phyloP scores from a whole-genome alignment of 2,888 invertebrate species.

The Lymantria monacha region DNA sequence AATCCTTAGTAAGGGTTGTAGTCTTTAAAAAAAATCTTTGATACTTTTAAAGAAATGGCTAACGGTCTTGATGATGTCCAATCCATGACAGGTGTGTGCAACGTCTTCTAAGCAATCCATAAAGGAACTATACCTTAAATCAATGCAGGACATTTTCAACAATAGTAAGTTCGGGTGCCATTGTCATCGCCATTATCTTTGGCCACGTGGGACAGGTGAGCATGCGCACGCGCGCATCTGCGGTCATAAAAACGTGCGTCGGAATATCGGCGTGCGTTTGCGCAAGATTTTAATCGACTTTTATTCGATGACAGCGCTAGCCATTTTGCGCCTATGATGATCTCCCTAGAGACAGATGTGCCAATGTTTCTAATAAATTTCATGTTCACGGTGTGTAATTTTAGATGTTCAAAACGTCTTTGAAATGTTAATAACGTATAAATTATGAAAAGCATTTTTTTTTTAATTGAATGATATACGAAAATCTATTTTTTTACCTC shows the following conservation, averaged over 20 bases:
- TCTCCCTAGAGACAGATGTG: constrained; percentile 58
- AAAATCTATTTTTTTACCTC: too few relatives aligned
- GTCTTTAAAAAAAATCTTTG: too few relatives aligned
- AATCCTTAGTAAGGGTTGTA: too few relatives aligned
- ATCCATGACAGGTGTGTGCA: constrained; percentile 45
- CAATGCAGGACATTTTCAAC: constrained; percentile 58
- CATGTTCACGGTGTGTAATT: constrained; percentile 43
- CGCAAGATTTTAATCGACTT: constrained; percentile 77
- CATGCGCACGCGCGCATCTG: constrained; percentile 76
- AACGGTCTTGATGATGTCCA: constrained; percentile 18
- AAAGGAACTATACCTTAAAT: constrained; percentile 58
- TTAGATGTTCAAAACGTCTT: constrained; percentile 3
- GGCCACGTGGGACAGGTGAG: constrained; percentile 78
- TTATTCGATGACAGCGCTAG: constrained; percentile 71
- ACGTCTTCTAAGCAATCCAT: constrained; percentile 30
- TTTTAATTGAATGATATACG: too few relatives aligned
- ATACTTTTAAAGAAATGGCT: too few relatives aligned
- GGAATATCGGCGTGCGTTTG: constrained; percentile 69
- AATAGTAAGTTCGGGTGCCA: constrained; percentile 58
- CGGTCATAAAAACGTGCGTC: constrained; percentile 54
- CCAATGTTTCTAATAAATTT: constrained; percentile 32
- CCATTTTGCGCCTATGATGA: constrained; percentile 66
- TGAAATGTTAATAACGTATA: too few relatives aligned
- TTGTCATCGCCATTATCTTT: constrained; percentile 66
- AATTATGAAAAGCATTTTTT: too few relatives aligned